Evolutionary conservation across 2,888 invertebrate species (phyloP).

Genomic region (Tinea semifulvella): DNA sequence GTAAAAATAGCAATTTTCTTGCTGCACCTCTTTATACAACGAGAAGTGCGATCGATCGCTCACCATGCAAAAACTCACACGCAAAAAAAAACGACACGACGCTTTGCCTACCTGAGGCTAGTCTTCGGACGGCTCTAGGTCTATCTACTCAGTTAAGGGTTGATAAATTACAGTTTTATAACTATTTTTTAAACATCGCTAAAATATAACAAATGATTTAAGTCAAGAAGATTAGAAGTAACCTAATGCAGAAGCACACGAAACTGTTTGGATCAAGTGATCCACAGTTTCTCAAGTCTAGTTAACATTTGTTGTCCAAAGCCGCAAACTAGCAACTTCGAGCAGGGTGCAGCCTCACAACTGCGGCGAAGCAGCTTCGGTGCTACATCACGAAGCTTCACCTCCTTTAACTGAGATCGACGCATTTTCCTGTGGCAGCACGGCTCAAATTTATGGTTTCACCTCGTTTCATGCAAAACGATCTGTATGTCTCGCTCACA

Average conservation of each 20-base stretch:
- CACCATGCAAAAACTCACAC: constrained; percentile 36
- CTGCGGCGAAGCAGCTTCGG: neutral
- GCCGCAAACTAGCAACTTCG: neutral
- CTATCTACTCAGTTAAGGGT: too few species aligned
- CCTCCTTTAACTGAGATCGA: constrained; percentile 33
- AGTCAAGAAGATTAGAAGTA: neutral
- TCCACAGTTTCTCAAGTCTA: too few species aligned
- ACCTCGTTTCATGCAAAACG: constrained; percentile 57
- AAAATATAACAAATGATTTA: too few species aligned
- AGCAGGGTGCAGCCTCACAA: neutral
- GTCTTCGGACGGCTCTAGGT: too few species aligned
- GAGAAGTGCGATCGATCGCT: constrained; percentile 30
- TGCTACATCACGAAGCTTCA: constrained; percentile 3
- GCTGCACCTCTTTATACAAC: constrained; percentile 38
- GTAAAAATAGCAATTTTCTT: too few species aligned
- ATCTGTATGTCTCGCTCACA: constrained; percentile 53
- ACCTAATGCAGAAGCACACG: neutral
- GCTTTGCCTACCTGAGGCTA: too few species aligned
- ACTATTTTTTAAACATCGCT: too few species aligned
- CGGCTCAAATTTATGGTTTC: constrained; percentile 59
- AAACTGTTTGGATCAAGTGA: neutral
- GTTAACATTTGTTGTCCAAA: neutral
- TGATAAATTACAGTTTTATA: too few species aligned
- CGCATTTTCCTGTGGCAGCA: constrained; percentile 40
- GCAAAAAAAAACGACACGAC: constrained; percentile 33